These are phyloP conservation scores for Leptosomus discolor DNA, from an alignment of 2,113 vertebrate species.

Conservation along the genomic window DNA sequence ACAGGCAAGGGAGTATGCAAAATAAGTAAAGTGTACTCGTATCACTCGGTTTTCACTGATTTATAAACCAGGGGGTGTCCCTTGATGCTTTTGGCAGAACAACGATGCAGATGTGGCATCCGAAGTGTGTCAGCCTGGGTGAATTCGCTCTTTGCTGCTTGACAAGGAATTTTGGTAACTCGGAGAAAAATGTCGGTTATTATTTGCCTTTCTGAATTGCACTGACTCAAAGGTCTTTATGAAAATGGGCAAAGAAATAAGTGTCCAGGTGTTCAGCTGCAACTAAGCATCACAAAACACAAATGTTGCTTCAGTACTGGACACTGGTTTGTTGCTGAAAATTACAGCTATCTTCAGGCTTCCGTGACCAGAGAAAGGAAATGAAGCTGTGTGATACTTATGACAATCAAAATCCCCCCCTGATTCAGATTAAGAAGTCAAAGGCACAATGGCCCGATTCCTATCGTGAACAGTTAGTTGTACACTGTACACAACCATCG, in stretches of 20 bases:
- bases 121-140: not conserved
- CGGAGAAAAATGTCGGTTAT: not conserved
- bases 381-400: not conserved
- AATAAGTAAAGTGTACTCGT: not conserved
- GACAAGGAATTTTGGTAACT: not conserved
- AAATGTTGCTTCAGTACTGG: not conserved
- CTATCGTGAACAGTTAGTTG: not conserved
- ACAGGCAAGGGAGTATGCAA: not conserved
- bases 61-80: not conserved
- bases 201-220: not conserved
- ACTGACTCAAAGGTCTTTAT: not conserved
- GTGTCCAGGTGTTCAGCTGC: not conserved
- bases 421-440: not conserved
- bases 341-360: not conserved
- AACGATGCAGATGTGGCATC: accelerated
- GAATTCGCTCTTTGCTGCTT: not conserved
- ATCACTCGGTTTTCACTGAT: not conserved
- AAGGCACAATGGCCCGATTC: not conserved
- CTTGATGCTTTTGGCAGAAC: not conserved
- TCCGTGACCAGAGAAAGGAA: accelerated
- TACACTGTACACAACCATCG: accelerated
- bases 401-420: not conserved
- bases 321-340: not conserved
- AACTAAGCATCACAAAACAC: not conserved
- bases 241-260: not conserved